These are phyloP conservation scores for Zoanthus sociatus DNA, from an alignment of 92 coral and sea anemone genomes.

Conservation along the genomic window DNA sequence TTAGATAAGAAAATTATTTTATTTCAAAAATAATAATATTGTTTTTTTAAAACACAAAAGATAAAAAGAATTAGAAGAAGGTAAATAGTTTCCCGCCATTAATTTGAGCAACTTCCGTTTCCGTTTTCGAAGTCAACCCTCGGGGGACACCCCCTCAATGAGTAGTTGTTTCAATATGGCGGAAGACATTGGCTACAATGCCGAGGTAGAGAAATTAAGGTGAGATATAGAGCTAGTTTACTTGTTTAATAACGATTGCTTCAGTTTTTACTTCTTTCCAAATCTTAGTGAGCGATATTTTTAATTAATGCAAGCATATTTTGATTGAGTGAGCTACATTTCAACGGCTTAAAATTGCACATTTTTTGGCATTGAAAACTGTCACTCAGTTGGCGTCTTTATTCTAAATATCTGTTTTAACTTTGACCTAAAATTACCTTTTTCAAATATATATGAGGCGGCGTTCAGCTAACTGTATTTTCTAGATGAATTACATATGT, in stretches of 20 bases:
- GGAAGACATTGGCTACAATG: slow-evolving; percentile 50
- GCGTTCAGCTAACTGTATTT: too few relatives aligned
- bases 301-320: background rate
- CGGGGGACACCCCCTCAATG: slow-evolving; percentile 51
- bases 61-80: too few relatives aligned
- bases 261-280: background rate
- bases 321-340: background rate
- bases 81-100: too few relatives aligned
- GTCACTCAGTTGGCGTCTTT: too few relatives aligned
- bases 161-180: slow-evolving; percentile 69
- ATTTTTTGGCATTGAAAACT: background rate
- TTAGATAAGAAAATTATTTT: too few relatives aligned
- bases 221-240: slow-evolving; percentile 42
- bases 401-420: too few relatives aligned
- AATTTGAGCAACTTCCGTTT: slow-evolving; percentile 5
- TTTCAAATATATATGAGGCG: too few relatives aligned
- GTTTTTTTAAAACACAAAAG: too few relatives aligned
- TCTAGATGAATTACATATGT: too few relatives aligned
- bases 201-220: slow-evolving; percentile 79
- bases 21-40: too few relatives aligned
- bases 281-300: background rate
- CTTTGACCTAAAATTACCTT: too few relatives aligned
- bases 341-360: slow-evolving; percentile 2
- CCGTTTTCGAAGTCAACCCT: slow-evolving; percentile 27
- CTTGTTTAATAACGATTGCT: background rate